phyloP scores from a whole-genome alignment of 1,140 invertebrate genomes.

The Drosophila prosaltans region DNA sequence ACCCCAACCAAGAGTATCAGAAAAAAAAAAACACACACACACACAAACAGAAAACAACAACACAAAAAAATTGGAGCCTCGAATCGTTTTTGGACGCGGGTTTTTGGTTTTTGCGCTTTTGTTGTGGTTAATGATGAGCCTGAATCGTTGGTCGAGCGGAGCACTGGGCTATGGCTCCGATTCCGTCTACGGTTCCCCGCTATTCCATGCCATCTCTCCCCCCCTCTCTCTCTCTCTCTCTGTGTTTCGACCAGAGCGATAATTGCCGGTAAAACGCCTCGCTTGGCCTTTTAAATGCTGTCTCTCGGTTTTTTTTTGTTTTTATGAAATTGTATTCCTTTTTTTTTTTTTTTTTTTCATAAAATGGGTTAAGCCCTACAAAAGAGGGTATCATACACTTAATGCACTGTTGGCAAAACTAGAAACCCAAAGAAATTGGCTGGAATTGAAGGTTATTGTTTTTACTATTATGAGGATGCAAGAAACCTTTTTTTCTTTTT shows the following conservation, averaged over 20 bases:
- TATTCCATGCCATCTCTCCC: background rate
- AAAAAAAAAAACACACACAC: background rate
- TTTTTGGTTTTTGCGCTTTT: conserved; percentile 68
- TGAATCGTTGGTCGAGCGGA: conserved; percentile 37
- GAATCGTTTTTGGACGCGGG: conserved; percentile 52
- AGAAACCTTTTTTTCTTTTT: too few relatives aligned
- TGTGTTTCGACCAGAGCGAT: conserved; percentile 55
- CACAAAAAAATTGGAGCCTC: conserved; percentile 18
- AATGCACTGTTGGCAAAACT: background rate
- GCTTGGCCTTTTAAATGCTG: conserved; percentile 80
- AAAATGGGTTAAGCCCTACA: conserved; percentile 40
- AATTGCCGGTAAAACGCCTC: conserved; percentile 81
- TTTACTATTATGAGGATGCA: too few relatives aligned
- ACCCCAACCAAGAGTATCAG: conserved; percentile 22
- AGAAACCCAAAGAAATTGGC: too few relatives aligned
- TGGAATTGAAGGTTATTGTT: too few relatives aligned
- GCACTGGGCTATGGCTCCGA: conserved; percentile 32
- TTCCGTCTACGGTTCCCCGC: background rate
- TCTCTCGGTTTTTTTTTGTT: conserved; percentile 47
- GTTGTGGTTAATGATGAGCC: conserved; percentile 73
- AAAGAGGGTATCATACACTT: conserved; percentile 30
- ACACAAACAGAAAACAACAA: background rate
- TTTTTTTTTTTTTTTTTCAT: conserved; percentile 37
- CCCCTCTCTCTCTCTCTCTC: background rate
- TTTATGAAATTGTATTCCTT: conserved; percentile 45